Base-by-base conservation (phyloP, 2,113 vertebrate genomes). In the Falco punctatus region DNA sequence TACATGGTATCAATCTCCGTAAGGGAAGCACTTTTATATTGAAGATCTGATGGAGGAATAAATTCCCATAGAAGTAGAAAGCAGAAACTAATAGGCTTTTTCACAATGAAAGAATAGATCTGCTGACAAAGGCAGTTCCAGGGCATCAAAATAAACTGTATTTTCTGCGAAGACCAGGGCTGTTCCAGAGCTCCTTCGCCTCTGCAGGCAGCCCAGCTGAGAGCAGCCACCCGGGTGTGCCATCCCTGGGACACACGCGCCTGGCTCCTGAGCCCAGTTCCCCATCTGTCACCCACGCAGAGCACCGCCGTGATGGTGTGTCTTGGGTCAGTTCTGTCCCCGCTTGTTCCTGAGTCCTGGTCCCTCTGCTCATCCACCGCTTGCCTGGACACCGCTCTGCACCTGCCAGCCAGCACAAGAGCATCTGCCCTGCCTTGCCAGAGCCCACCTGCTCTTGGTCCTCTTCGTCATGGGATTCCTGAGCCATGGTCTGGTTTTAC, bases 1-100 rank as follows among this genome's bases (percentile, higher is more conserved):
- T 4, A 4, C 48, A 1, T 5, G 3, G 90, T 92, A 96, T 97
- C 95, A 96, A 96, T 96, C 95, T 97, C 88, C 0, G 28, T 9
- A 26, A 83, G 88, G 92, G 65, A 94, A 96, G 92, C 94, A 81
- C 96, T 97, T 97, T 96, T 93, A 93, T 94, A 96, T 40, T n/a
- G 96, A 38, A 94, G 59, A 94, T 96, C 95, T 96, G 96, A 96
- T 95, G 92, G 94, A 95, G 94, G 90, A 96, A 96, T 96, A 96
- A 97, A 97, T 97, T 95, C 96, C 80, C 69, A 52, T 4, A 93
- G 92, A 96, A 96, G 96, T 83, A 74, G 88, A 95, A 96, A 96
- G 96, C 77, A 87, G 70, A 49, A 96, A 91, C 69, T 95, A 94
- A 95, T 91, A 92, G 94, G 91, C 80, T 94, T 92, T 86, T 87